These are phyloP conservation scores for Dinocampus coccinellae DNA, from an alignment of 2,888 invertebrate genomes.

Conservation along the genomic window DNA sequence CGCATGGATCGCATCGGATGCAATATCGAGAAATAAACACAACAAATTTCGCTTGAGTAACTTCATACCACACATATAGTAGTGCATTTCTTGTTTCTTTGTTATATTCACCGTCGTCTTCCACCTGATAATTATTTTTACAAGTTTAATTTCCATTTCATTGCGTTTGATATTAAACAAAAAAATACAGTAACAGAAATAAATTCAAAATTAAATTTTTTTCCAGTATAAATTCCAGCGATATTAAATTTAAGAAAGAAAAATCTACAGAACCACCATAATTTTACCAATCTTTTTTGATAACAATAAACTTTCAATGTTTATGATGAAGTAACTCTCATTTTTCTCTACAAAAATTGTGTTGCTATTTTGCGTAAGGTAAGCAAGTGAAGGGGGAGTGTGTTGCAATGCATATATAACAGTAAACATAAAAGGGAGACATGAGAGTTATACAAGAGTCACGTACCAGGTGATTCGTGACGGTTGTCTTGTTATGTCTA, in stretches of 20 bases:
- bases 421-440: not conserved
- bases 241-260: too few species aligned
- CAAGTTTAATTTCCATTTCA: not conserved
- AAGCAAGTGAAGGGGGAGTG: not conserved
- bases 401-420: not conserved
- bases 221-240: too few species aligned
- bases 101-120: not conserved
- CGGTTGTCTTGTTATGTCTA: constrained; percentile 36
- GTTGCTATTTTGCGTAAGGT: too few species aligned
- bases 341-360: not conserved
- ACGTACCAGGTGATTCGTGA: constrained; percentile 33
- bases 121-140: not conserved
- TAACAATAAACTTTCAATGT: too few species aligned
- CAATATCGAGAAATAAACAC: not conserved
- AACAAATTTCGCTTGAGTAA: not conserved
- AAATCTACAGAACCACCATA: too few species aligned
- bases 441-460: constrained; percentile 20
- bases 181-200: too few species aligned
- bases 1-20: not conserved
- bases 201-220: too few species aligned
- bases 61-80: not conserved
- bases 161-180: too few species aligned
- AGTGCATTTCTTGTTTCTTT: not conserved
- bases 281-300: too few species aligned
- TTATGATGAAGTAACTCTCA: not conserved